Conservation (phyloP, 2,797 vertebrate genomes). For the Amblyopsis hoosieri region DNA sequence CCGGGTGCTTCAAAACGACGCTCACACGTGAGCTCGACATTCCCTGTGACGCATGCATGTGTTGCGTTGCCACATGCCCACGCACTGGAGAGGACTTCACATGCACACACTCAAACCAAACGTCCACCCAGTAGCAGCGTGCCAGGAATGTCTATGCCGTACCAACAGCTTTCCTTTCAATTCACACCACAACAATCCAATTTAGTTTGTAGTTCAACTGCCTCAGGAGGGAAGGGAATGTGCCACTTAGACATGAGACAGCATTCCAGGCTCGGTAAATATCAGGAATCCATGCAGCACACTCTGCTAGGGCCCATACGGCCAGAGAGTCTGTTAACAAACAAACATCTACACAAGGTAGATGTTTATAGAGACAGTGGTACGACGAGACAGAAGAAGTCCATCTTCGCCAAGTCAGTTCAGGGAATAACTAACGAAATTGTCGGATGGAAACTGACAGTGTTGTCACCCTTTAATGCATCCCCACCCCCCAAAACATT, state of each 20-base stretch:
- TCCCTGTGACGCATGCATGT: conserved; percentile 60
- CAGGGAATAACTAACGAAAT: conserved; percentile 17
- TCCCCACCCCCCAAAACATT: too few relatives aligned
- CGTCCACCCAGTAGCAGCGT: conserved; percentile 5
- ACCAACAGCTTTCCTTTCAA: conserved; percentile 6
- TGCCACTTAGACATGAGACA: background rate
- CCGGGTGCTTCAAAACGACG: conserved; percentile 23
- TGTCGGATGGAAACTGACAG: too few relatives aligned
- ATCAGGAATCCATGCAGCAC: conserved; percentile 26
- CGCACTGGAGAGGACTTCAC: conserved; percentile 33
- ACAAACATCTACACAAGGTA: background rate
- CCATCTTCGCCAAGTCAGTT: conserved; percentile 23
- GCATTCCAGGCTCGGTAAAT: conserved; percentile 21
- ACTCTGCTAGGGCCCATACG: background rate
- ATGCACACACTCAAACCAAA: conserved; percentile 41
- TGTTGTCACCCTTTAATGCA: too few relatives aligned
- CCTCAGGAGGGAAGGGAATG: background rate
- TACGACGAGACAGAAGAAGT: background rate
- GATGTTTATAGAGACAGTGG: conserved; percentile 4
- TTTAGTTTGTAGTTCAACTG: background rate
- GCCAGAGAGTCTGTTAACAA: background rate
- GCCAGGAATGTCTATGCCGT: conserved; percentile 10
- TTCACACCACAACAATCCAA: background rate
- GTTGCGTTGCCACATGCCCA: conserved; percentile 47
- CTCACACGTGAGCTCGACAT: conserved; percentile 42